These are phyloP conservation scores for Peromyscus maniculatus DNA, from an alignment of 2,113 vertebrate species.

Conservation along the genomic window DNA sequence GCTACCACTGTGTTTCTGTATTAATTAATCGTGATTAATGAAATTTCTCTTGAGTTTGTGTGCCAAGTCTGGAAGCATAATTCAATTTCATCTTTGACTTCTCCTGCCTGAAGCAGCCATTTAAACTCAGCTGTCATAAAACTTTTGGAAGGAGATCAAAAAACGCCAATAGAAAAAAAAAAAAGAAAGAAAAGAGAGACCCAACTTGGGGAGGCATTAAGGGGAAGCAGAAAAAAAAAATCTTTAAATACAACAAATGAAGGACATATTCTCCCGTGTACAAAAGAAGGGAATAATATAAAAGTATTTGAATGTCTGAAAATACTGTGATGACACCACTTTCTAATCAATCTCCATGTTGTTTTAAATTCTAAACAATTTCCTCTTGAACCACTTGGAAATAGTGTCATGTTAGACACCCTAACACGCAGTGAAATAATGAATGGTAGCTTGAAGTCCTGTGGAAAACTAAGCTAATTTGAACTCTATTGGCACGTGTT, in stretches of 20 bases:
- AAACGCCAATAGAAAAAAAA: conserved; percentile 45
- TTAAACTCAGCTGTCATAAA: conserved; percentile 76
- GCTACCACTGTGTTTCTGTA: conserved; percentile 85
- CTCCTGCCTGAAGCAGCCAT: conserved; percentile 79
- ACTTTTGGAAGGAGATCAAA: conserved; percentile 76
- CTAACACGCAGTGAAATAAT: conserved; percentile 36
- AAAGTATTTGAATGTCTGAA: conserved; percentile 51
- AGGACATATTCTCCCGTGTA: neutral
- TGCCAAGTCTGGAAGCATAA: conserved; percentile 85
- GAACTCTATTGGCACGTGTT: conserved; percentile 52
- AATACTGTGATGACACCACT: conserved; percentile 39
- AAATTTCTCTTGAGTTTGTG: conserved; percentile 86
- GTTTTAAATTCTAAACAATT: neutral
- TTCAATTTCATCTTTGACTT: conserved; percentile 79
- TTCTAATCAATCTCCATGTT: conserved; percentile 9
- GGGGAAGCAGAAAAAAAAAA: conserved; percentile 23
- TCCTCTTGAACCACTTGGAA: conserved; percentile 44
- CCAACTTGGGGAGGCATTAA: conserved; percentile 10
- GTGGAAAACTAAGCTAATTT: conserved; percentile 55
- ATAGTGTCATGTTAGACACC: conserved; percentile 43
- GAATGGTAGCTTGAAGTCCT: conserved; percentile 20
- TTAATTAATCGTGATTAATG: conserved; percentile 87
- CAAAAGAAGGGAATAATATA: conserved; percentile 42
- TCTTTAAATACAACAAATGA: conserved; percentile 55
- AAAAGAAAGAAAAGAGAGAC: neutral